Evolutionary conservation across 1,140 invertebrate species (phyloP), one percentile per base, ranked within the genome.

Genomic region (Lethrus apterus): DNA sequence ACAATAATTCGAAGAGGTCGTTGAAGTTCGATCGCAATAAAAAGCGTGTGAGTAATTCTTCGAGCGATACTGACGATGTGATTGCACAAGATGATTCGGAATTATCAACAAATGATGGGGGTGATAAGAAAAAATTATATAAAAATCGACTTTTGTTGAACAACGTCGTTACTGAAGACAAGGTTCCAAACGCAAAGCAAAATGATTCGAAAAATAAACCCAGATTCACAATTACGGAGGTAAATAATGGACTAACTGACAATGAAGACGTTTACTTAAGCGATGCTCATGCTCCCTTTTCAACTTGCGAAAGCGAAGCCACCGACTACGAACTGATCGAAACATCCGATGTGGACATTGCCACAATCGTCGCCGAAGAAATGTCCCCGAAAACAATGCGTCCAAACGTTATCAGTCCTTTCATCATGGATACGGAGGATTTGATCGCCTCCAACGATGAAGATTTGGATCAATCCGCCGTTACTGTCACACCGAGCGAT

Each of bases 111-210:
- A n/a, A n/a, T n/a, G n/a, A n/a, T n/a, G n/a, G n/a, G n/a, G n/a
- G n/a, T n/a, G n/a, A n/a, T n/a, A n/a, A n/a, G n/a, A n/a, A n/a
- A n/a, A n/a, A n/a, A n/a, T n/a, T n/a, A n/a, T n/a, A n/a, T n/a
- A n/a, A n/a, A n/a, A n/a, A n/a, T n/a, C n/a, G n/a, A 48, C n/a
- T n/a, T n/a, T n/a, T n/a, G n/a, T n/a, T n/a, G n/a, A n/a, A n/a
- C n/a, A n/a, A n/a, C 0, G 75, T 72, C 11, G 73, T 75, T 53
- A 72, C 71, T 1, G 73, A 76, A 58, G 73, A 75, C 36, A 58
- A 75, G 20, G 60, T 66, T 43, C 45, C 72, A 14, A 58, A 59
- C 7, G 60, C 55, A 43, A 18, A 47, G 36, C 10, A 29, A 48
- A 33, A 48, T n/a, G n/a, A 48, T 23, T 48, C 52, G 1, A 57